Evolutionary conservation across 2,888 invertebrate genomes (phyloP).

Genomic region (Aleiodes leptofemur): DNA sequence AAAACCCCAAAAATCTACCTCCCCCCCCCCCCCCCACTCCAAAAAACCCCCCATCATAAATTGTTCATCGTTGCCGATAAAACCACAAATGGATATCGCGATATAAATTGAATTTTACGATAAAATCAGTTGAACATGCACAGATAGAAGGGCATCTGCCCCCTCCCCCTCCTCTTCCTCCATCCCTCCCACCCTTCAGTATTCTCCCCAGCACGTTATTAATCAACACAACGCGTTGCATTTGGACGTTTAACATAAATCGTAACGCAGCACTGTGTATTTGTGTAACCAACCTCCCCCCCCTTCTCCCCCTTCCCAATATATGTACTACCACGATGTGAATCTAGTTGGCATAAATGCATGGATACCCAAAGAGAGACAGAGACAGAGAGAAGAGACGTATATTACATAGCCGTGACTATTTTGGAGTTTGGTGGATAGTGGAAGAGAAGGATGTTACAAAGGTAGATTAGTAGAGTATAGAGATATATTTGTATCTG

Average conservation of each 20-base stretch:
- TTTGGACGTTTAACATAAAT: conserved; percentile 50
- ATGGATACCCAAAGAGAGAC: conserved; percentile 18
- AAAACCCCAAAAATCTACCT: background rate
- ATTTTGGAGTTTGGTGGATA: conserved; percentile 26
- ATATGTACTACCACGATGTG: conserved; percentile 42
- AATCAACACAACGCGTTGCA: conserved; percentile 48
- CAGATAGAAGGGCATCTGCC: background rate
- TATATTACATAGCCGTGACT: conserved; percentile 23
- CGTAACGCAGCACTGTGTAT: conserved; percentile 42
- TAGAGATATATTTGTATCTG: background rate
- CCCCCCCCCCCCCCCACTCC: background rate
- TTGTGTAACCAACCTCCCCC: conserved; percentile 28
- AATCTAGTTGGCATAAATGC: conserved; percentile 43
- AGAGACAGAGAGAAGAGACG: conserved; percentile 10
- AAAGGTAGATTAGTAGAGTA: conserved; percentile 25
- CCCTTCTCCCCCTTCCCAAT: background rate
- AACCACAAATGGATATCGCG: conserved; percentile 27
- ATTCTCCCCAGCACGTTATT: conserved; percentile 43
- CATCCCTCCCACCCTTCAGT: too few relatives aligned
- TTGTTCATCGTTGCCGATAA: conserved; percentile 19
- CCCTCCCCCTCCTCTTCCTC: background rate
- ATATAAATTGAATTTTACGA: conserved; percentile 49
- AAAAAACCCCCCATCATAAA: conserved; percentile 5
- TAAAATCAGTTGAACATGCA: conserved; percentile 40
- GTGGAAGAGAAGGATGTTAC: conserved; percentile 27